Percentiles rank a stretch among this genome's conserved stretches.
phyloP scores from a whole-genome alignment of 1,140 invertebrate genomes.

The Calliopsis andreniformis region DNA sequence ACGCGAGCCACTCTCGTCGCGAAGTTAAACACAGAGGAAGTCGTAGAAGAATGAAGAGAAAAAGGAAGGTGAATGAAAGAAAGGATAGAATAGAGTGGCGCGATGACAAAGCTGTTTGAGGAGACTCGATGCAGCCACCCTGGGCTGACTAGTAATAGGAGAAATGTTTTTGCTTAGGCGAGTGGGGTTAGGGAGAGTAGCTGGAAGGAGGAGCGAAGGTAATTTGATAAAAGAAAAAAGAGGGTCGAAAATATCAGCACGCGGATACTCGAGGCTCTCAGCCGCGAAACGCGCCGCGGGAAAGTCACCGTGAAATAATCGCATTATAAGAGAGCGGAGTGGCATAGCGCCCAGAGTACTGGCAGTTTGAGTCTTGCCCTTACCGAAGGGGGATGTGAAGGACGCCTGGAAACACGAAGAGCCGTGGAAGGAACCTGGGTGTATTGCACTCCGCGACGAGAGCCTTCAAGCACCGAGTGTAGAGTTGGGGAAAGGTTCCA shows the following conservation, averaged over 20 bases:
- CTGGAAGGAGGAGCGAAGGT: not conserved
- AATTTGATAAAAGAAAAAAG: slow-evolving; percentile 17
- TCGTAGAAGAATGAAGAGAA: too few relatives aligned
- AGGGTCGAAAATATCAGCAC: slow-evolving; percentile 37
- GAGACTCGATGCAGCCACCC: not conserved
- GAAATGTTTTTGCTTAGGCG: slow-evolving; percentile 15
- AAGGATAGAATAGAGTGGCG: not conserved
- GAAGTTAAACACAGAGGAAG: not conserved
- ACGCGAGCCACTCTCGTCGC: not conserved
- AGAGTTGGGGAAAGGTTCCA: not conserved
- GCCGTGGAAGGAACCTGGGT: not conserved
- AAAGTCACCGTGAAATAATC: slow-evolving; percentile 73
- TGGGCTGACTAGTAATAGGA: not conserved
- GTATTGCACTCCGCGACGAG: slow-evolving; percentile 11
- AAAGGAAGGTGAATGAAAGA: not conserved
- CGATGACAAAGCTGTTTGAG: not conserved
- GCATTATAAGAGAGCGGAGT: slow-evolving; percentile 57
- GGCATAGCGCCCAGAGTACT: not conserved
- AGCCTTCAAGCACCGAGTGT: not conserved
- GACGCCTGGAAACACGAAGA: slow-evolving; percentile 3
- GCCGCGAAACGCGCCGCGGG: slow-evolving; percentile 50
- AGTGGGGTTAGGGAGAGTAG: not conserved
- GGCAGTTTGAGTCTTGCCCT: not conserved
- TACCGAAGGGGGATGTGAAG: not conserved
- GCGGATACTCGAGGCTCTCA: slow-evolving; percentile 50